Percentiles rank a stretch among this genome's conserved stretches.
Conservation (phyloP, 2,888 invertebrate species). For the Cephus sareptanus region DNA sequence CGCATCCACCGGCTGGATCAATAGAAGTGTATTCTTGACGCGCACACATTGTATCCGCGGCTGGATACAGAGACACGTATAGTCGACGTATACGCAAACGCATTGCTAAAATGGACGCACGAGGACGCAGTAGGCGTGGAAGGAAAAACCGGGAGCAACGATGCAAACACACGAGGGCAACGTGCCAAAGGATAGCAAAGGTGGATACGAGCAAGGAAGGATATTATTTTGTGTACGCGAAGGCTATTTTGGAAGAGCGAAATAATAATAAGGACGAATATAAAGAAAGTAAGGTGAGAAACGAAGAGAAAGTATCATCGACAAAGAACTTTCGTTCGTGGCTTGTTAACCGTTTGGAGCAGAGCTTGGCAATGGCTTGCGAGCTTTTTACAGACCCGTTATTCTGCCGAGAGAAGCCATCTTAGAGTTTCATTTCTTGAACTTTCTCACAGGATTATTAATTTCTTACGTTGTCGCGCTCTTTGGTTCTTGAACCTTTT, state of each 20-base stretch:
- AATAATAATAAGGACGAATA: not conserved
- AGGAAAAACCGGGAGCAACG: not conserved
- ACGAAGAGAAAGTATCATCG: not conserved
- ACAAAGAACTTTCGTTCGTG: not conserved
- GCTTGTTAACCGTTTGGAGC: not conserved
- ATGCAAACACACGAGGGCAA: not conserved
- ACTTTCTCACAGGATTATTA: not conserved
- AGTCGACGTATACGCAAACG: not conserved
- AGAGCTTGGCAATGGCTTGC: not conserved
- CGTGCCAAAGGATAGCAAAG: not conserved
- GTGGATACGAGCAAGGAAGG: too few species aligned
- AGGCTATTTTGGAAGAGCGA: not conserved
- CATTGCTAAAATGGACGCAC: not conserved
- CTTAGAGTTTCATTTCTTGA: not conserved
- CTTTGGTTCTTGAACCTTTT: not conserved
- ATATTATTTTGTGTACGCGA: not conserved
- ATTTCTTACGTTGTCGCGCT: not conserved
- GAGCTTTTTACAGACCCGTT: not conserved
- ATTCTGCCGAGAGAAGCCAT: not conserved
- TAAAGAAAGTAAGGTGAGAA: not conserved
- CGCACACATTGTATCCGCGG: conserved; percentile 55
- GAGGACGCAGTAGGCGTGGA: not conserved
- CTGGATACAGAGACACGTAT: not conserved
- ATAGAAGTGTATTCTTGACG: conserved; percentile 62
- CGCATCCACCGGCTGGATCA: conserved; percentile 55